Base-by-base conservation (phyloP, 2,888 invertebrate genomes). In the Camptogramma bilineatum region DNA sequence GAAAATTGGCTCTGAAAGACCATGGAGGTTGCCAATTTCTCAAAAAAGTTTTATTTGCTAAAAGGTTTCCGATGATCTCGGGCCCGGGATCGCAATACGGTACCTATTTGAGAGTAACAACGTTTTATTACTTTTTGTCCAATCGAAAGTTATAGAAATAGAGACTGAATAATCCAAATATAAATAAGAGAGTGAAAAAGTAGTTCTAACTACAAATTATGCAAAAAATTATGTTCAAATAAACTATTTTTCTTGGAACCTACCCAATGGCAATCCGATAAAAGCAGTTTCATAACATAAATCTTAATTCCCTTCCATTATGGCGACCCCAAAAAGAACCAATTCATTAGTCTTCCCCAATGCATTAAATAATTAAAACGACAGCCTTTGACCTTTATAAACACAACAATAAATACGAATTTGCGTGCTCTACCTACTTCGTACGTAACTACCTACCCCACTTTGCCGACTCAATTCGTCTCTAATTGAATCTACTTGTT, bases 401-500 rank as follows among this genome's bases (percentile, higher is more conserved):
- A 60, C 54, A 51, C 39, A 62, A 60, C 66, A 62, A 66, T 66
- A 66, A 59, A 62, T 66, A 66, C 66, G 52, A 60, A 63, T 66
- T 66, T 62, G 62, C 61, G 62, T 60, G 63, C 62, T 31, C n/a
- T 57, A 47, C n/a, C n/a, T 61, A 17, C 54, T 66, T 13, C 63
- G 58, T 56, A 70, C 72, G 68, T 71, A 73, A 71, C 57, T 39
- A 56, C 21, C 21, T 46, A 19, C 72, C 66, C 68, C 69, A 66
- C 72, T 73, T 72, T 66, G 61, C 71, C 74, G 73, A 77, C 76
- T 75, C 72, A 72, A 74, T 75, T 78, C 74, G 69, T 72, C 66
- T 58, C 68, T 78, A 75, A 79, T 78, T 76, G 70, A 76, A 75
- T 77, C 71, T 65, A 72, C 71, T 73, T 71, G 68, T 68, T 68